Evolutionary conservation across 2,888 invertebrate genomes (phyloP), one percentile per base, ranked within the genome.

Genomic region (Trimorus sp.): DNA sequence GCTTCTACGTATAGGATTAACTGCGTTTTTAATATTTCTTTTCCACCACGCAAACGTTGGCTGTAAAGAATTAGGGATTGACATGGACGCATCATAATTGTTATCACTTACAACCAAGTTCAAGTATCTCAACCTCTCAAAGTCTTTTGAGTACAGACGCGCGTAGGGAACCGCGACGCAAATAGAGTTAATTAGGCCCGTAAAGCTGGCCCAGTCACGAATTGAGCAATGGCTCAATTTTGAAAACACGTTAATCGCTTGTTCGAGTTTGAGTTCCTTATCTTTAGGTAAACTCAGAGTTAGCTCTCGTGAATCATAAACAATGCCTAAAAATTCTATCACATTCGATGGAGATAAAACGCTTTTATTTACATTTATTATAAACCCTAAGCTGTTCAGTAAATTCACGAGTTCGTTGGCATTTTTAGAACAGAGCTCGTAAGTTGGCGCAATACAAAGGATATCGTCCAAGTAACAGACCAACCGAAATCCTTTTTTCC

Each of bases 81-180:
- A 9, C 65, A 80, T 77, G 7, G 9, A 26, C 7, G 77, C 62
- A 37, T 85, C 79, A 42, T 42, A 84, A 59, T 83, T 48, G n/a
- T 73, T 63, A 37, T 80, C 58, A 58, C 36, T 69, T 11, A 37
- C 37, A 53, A 74, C n/a, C 7, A 85, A 60, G 9, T 77, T 78
- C 11, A 79, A n/a, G 54, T 71, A 82, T 70, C 68, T 78, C 0
- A 71, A 49, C 7, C 76, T 37, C 66, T 84, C 79, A 26, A 85
- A 82, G 0, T 60, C 68, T 59, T 78, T 82, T 9, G 59, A 63
- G 56, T 83, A 79, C 1, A 84, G 15, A 3, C 76, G 48, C 15
- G 80, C 83, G 48, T 83, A 84, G n/a, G 68, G 69, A 1, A 75
- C 37, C 53, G 71, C 69, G 9, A 70, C 26, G 26, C 79, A 82